These are phyloP conservation scores for Marasmarcha lunaedactyla DNA, from an alignment of 2,888 invertebrate genomes.

Conservation along the genomic window DNA sequence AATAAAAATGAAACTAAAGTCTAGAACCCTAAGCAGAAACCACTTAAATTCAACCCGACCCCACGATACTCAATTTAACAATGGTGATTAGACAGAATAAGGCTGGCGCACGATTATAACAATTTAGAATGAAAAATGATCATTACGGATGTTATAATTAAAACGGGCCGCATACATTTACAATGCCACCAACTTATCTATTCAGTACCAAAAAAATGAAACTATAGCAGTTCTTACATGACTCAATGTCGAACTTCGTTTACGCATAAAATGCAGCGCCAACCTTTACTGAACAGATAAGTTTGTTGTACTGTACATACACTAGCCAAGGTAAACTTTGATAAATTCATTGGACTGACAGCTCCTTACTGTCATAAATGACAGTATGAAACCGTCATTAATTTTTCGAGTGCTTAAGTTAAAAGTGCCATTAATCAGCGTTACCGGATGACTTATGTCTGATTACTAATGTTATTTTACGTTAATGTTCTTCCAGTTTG, in stretches of 20 bases:
- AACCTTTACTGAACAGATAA: too few species aligned
- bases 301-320: slow-evolving; percentile 15
- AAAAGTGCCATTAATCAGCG: slow-evolving; percentile 1
- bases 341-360: slow-evolving; percentile 59
- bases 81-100: slow-evolving; percentile 57
- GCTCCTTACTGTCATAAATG: slow-evolving; percentile 27
- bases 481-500: too few species aligned
- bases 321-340: slow-evolving; percentile 47
- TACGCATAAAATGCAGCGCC: too few species aligned
- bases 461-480: too few species aligned
- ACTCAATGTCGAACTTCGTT: too few species aligned
- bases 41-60: too few species aligned
- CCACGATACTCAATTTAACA: too few species aligned
- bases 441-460: slow-evolving; percentile 2
- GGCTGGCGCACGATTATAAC: slow-evolving; percentile 38
- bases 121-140: slow-evolving; percentile 68
- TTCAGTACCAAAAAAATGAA: background rate
- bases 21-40: too few species aligned
- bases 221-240: background rate
- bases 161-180: slow-evolving; percentile 46
- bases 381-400: slow-evolving; percentile 32
- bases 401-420: slow-evolving; percentile 12
- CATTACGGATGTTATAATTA: slow-evolving; percentile 58
- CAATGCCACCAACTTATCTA: too few species aligned
- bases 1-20: too few species aligned